Base-by-base conservation (phyloP, 1,140 invertebrate genomes). In the Drosophila virilis region DNA sequence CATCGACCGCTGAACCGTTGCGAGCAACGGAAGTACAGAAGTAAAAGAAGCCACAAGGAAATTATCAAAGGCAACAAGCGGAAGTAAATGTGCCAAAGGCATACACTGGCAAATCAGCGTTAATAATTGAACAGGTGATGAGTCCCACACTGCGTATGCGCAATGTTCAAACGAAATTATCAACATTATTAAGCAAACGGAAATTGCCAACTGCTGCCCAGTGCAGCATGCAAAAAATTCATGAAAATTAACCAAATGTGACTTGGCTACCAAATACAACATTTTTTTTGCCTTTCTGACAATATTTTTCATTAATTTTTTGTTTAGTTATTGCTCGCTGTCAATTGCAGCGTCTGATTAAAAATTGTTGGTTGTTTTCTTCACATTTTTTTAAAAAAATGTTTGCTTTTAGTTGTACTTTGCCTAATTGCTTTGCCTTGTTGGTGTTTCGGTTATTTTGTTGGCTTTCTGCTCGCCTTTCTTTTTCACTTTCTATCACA, bases 51-150 rank as follows among this genome's bases (percentile, higher is more conserved):
- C 54, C 58, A 40, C 22, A 58, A 72, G 33, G 42, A 69, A 68
- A 38, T 61, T 33, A 74, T 48, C 40, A 55, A 50, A 68, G 43
- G 67, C 32, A 74, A 64, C 22, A 50, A 55, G 67, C 58, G 58
- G 46, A 50, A 60, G 45, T 46, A 17, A 35, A 17, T 46, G 22
- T 15, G 62, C 66, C 68, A 37, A 46, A 42, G 42, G 45, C 58
- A 69, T 40, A 15, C 15, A 28, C 42, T 15, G 28, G 45, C 51
- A 74, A 74, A 74, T 74, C 64, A 74, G 67, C 67, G 67, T 74
- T 43, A 74, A 74, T 74, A 74, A 74, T 70, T 70, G 59, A 74
- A 22, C 67, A 64, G 38, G 5, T 59, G 55, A 28, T 13, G 33
- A 62, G 62, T 73, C 54, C 35, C 70, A 73, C 57, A 15, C 33